Conservation (phyloP, 2,888 invertebrate genomes). For the Eubasilissa splendida region DNA sequence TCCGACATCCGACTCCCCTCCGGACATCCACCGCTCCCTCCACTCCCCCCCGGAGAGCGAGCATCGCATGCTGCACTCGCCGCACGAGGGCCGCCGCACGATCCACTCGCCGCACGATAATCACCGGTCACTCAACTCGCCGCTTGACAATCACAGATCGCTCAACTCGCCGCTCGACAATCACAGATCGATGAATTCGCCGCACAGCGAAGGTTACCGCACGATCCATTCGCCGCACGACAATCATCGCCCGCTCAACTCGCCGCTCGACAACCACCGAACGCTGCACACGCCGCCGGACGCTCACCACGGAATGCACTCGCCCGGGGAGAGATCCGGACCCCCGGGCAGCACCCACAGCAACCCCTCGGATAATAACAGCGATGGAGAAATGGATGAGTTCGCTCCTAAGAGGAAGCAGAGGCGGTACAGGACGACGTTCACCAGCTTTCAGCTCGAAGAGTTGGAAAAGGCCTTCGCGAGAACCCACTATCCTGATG, state of each 20-base stretch:
- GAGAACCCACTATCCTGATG: constrained; percentile 97
- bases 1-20: constrained; percentile 63
- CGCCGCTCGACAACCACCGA: constrained; percentile 37
- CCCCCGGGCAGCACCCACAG: constrained; percentile 67
- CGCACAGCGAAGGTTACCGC: constrained; percentile 52
- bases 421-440: constrained; percentile 92
- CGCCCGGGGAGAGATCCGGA: constrained; percentile 61
- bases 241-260: constrained; percentile 65
- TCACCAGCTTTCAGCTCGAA: constrained; percentile 95
- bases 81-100: constrained; percentile 25
- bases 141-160: constrained; percentile 38
- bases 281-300: constrained; percentile 53
- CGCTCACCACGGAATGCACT: constrained; percentile 51
- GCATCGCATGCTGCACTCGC: constrained; percentile 1
- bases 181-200: constrained; percentile 45
- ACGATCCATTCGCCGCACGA: constrained; percentile 53
- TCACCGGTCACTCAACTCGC: constrained; percentile 46
- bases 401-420: constrained; percentile 92
- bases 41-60: constrained; percentile 63
- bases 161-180: constrained; percentile 39
- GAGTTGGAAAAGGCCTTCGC: constrained; percentile 98
- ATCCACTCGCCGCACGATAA: constrained; percentile 29
- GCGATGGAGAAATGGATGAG: constrained; percentile 80
- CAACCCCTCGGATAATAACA: constrained; percentile 76
- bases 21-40: constrained; percentile 67